Evolutionary conservation across 2,797 vertebrate genomes (phyloP), one percentile per base, ranked within the genome.

Genomic region (Dipus sagitta): DNA sequence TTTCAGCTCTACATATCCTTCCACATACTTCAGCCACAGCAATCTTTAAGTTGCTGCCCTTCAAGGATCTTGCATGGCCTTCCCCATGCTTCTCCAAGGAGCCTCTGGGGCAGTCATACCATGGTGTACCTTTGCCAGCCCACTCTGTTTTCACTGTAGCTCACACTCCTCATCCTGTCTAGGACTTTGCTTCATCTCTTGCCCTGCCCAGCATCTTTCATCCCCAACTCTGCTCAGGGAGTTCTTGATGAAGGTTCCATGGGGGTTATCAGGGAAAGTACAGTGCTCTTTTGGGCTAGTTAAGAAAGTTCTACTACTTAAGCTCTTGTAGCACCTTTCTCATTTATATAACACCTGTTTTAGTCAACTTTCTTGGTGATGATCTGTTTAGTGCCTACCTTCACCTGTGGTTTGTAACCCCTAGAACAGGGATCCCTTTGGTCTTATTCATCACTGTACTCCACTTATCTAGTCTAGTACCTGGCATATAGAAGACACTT

Each of bases 331-430:
- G 38, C 38, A 3, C 38, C 38, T 38, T 38, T 3, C 38, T 38
- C 38, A 38, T 38, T 38, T 38, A 38, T 38, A 38, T 38, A 38
- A 80, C 38, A 26, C 65, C 24, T 3, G 67, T 94, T 88, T 94
- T 79, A 90, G 80, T 92, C 74, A 65, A 62, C 86, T 80, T 76
- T 74, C 62, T 88, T 64, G 4, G 21, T 52, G 54, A 79, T 54
- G n/a, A 86, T 75, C 52, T 76, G n/a, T 52, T 78, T 77, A 79
- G 86, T 75, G 32, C 13, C 67, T 62, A 6, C 80, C 62, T 81
- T 79, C 28, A 79, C 54, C 38, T 30, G 26, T 83, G 82, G 47
- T 58, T 80, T 80, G 10, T 72, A 80, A 71, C 5, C 13, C 76
- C 24, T 54, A 67, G 58, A 91, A 76, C 42, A 76, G 32, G 32